phyloP scores from a whole-genome alignment of 1,140 invertebrate species.

The Diabrotica undecimpunctata region DNA sequence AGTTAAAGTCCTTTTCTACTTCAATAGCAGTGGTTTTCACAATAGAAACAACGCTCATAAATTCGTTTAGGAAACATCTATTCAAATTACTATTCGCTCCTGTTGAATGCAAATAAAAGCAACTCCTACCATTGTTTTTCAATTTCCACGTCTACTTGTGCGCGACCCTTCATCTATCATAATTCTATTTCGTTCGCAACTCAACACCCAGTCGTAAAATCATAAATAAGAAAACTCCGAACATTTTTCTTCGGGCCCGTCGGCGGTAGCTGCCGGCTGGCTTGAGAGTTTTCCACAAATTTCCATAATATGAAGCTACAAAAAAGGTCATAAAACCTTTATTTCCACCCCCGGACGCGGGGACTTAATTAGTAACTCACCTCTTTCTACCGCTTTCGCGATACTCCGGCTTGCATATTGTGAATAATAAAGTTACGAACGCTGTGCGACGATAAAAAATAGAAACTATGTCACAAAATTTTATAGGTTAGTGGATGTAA shows the following conservation, averaged over 20 bases:
- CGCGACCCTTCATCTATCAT: background rate
- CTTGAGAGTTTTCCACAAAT: background rate
- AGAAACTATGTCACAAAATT: background rate
- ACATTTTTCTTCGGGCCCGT: background rate
- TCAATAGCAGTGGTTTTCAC: no score
- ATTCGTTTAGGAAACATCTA: no score
- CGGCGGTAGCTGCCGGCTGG: background rate
- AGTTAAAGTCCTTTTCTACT: no score
- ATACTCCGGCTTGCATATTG: background rate
- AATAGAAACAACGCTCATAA: no score
- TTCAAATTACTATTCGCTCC: no score
- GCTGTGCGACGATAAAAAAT: background rate
- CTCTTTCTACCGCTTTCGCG: background rate
- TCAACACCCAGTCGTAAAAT: background rate
- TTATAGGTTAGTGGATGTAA: background rate
- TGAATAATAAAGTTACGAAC: background rate
- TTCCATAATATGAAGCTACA: conserved; percentile 1
- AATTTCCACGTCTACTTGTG: background rate
- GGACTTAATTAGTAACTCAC: background rate
- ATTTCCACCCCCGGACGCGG: background rate
- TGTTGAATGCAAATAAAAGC: background rate
- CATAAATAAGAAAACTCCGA: conserved; percentile 1
- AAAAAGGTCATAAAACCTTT: conserved; percentile 1
- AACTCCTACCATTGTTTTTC: background rate
- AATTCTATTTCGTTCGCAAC: background rate